Base-by-base conservation (phyloP, 2,888 invertebrate genomes). In the Hesperia comma region DNA sequence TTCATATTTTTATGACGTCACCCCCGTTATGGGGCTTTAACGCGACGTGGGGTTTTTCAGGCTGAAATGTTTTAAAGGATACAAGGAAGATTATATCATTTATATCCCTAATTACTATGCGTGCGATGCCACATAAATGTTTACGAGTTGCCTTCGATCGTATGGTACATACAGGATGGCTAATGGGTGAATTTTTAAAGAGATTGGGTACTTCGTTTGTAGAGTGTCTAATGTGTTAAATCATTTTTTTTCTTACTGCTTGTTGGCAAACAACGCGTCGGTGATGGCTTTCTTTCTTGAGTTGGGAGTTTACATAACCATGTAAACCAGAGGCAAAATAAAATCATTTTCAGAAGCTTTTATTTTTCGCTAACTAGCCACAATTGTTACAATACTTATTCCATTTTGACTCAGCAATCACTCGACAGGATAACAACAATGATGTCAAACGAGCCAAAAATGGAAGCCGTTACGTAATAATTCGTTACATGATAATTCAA, bases 401-500 rank as follows among this genome's bases (percentile, higher is more conserved):
- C 51, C 21, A 26, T 26, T 51, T 26, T 8, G 51, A 51, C 21
- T 26, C 6, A 51, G 5, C 51, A 51, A 14, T 51, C 21, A 51
- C 14, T n/a, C 15, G 43, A 4, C 37, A 26, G 5, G 5, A 26
- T 64, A 74, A 71, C 69, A 77, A 78, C 74, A 81, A 80, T 75
- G 74, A 76, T 71, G 68, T 69, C 62, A 63, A 73, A 70, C 72
- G 74, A 74, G 75, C 69, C 67, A 75, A 73, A 73, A 76, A 72
- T 72, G 67, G 70, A 74, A 77, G 74, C 71, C 75, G 78, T 77
- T 76, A 79, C 77, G 78, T 54, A 77, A 75, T 74, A 75, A 79
- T 79, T 79, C 78, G 77, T 78, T 77, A 79, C 79, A 79, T 76
- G 79, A 81, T 81, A 80, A 79, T 80, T 81, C 82, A 80, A 80